Evolutionary conservation across 37 sponge, comb jelly and placozoan genomes (phyloP).

Genomic region (Lycopodina hypogea): DNA sequence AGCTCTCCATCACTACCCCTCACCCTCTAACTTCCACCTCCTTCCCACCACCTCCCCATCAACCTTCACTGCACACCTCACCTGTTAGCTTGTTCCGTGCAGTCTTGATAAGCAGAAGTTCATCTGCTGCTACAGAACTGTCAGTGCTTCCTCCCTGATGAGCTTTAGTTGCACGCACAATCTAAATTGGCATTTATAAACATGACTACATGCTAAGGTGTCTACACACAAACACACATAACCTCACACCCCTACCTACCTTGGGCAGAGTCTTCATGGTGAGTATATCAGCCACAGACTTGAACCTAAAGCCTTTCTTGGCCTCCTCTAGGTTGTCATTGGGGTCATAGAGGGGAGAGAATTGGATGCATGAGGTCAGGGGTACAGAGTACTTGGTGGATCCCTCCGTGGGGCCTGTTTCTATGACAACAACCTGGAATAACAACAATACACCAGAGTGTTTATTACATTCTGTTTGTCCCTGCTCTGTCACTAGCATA

Average conservation of each 20-base stretch:
- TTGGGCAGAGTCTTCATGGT: constrained; percentile 35
- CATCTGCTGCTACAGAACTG: constrained; percentile 28
- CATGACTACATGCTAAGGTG: background rate
- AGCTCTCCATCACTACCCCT: no score
- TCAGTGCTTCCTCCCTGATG: constrained; percentile 15
- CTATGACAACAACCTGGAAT: constrained; percentile 26
- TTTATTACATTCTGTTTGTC: background rate
- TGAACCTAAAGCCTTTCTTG: constrained; percentile 21
- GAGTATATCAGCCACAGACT: constrained; percentile 22
- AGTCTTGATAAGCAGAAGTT: constrained; percentile 33
- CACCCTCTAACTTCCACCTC: no score
- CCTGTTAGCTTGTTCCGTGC: constrained; percentile 26
- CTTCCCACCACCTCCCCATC: no score
- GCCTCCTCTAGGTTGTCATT: constrained; percentile 39
- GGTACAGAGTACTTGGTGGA: constrained; percentile 33
- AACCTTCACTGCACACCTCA: background rate
- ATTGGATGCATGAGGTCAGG: constrained; percentile 37
- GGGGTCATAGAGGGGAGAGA: constrained; percentile 45
- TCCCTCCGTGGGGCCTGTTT: constrained; percentile 1
- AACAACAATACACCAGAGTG: background rate
- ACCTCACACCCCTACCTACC: background rate
- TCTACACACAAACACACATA: background rate
- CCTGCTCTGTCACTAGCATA: no score
- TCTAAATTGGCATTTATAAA: background rate
- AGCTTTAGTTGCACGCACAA: constrained; percentile 27